phyloP scores from a whole-genome alignment of 2,113 vertebrate species.

The Pygoscelis antarcticus region DNA sequence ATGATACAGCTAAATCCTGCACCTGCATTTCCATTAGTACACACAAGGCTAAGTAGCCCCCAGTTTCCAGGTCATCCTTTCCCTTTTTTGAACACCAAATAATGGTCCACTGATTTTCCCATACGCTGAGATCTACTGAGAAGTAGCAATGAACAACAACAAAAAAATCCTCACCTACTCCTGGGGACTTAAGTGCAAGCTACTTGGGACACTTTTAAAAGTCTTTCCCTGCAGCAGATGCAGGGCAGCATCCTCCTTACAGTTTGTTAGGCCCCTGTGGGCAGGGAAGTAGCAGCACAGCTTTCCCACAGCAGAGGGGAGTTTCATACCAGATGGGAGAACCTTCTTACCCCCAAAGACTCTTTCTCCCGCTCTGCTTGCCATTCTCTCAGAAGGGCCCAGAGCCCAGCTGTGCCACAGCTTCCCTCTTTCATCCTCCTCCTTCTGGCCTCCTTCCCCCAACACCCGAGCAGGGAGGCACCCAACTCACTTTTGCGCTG shows the following conservation, averaged over 20 bases:
- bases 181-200: neutral
- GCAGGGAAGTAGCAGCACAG: neutral
- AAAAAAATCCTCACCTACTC: too few relatives aligned
- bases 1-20: neutral
- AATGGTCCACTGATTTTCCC: neutral
- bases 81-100: neutral
- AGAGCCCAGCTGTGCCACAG: neutral
- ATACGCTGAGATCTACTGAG: neutral
- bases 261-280: neutral
- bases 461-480: accelerated
- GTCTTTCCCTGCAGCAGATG: neutral
- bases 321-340: neutral
- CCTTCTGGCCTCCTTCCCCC: neutral
- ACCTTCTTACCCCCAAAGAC: neutral
- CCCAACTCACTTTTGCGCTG: slow-evolving; percentile 81
- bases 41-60: too few relatives aligned
- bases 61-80: neutral
- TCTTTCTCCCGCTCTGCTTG: neutral
- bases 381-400: neutral
- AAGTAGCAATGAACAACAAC: neutral
- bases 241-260: neutral
- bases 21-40: neutral
- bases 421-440: neutral
- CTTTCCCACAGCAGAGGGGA: neutral
- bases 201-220: neutral